Evolutionary conservation across 2,888 invertebrate genomes (phyloP).

Genomic region (Romanomermis culicivorax): DNA sequence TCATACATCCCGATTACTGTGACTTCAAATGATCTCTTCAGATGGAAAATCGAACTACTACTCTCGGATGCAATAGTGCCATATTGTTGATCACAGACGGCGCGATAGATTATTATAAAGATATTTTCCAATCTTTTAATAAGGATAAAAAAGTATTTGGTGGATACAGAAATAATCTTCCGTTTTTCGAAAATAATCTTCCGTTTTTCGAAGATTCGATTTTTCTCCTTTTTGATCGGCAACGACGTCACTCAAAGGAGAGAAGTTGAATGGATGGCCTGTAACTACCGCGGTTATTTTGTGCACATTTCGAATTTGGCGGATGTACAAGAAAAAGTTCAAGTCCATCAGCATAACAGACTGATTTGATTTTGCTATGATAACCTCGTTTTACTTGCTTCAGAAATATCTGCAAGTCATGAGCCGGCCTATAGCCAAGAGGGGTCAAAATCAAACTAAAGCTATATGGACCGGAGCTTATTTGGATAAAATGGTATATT

Average conservation of each 20-base stretch:
- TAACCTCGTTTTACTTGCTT: slow-evolving; percentile 8
- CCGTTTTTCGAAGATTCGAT: too few species aligned
- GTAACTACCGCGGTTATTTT: slow-evolving; percentile 68
- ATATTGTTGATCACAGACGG: slow-evolving; percentile 95
- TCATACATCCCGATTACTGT: too few species aligned
- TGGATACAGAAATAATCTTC: too few species aligned
- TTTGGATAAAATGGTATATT: too few species aligned
- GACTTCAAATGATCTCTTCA: too few species aligned
- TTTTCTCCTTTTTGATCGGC: slow-evolving; percentile 94
- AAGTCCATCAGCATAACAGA: too few species aligned
- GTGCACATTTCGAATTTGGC: slow-evolving; percentile 87
- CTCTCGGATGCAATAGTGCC: slow-evolving; percentile 70
- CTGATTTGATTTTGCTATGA: background rate
- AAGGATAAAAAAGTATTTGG: too few species aligned
- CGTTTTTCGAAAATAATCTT: too few species aligned
- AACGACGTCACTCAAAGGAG: slow-evolving; percentile 72
- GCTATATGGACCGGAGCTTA: slow-evolving; percentile 71
- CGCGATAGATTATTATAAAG: too few species aligned
- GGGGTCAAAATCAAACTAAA: slow-evolving; percentile 56
- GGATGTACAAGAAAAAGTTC: slow-evolving; percentile 87
- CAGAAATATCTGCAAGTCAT: slow-evolving; percentile 88
- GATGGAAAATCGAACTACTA: slow-evolving; percentile 7
- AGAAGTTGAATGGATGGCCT: slow-evolving; percentile 94
- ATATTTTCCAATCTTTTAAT: too few species aligned
- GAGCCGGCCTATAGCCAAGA: slow-evolving; percentile 75